phyloP scores from a whole-genome alignment of 2,113 vertebrate genomes.

The Centropus unirufus region DNA sequence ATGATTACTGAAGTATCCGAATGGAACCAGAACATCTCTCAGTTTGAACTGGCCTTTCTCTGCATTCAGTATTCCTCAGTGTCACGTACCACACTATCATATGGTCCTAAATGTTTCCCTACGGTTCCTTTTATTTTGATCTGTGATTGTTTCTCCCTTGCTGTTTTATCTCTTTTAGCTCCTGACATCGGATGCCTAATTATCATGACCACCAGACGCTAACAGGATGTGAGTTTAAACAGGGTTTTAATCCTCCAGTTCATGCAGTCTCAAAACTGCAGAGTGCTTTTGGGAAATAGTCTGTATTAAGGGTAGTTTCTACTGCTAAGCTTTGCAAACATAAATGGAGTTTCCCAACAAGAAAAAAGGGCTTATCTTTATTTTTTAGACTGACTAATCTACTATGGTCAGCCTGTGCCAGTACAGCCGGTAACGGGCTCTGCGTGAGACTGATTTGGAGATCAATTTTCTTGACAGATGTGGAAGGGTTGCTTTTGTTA shows the following conservation, averaged over 20 bases:
- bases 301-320: not conserved
- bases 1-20: not conserved
- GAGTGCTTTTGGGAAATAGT: not conserved
- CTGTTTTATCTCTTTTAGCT: not conserved
- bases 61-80: not conserved
- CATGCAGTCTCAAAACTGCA: not conserved
- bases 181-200: not conserved
- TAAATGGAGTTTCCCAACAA: not conserved
- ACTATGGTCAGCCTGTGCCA: not conserved
- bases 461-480: slow-evolving; percentile 50
- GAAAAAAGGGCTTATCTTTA: not conserved
- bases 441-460: slow-evolving; percentile 10
- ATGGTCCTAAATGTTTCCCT: not conserved
- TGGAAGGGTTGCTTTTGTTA: not conserved
- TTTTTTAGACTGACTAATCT: not conserved
- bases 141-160: not conserved
- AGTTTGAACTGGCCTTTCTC: not conserved
- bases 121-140: not conserved
- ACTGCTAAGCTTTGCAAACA: not conserved
- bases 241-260: not conserved
- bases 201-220: not conserved
- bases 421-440: not conserved
- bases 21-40: not conserved
- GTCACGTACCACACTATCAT: not conserved
- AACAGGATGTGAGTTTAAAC: not conserved